Percentiles rank a stretch among this genome's conserved stretches.
Evolutionary conservation across 2,888 invertebrate species (phyloP).

Genomic region (Griposia aprilina): DNA sequence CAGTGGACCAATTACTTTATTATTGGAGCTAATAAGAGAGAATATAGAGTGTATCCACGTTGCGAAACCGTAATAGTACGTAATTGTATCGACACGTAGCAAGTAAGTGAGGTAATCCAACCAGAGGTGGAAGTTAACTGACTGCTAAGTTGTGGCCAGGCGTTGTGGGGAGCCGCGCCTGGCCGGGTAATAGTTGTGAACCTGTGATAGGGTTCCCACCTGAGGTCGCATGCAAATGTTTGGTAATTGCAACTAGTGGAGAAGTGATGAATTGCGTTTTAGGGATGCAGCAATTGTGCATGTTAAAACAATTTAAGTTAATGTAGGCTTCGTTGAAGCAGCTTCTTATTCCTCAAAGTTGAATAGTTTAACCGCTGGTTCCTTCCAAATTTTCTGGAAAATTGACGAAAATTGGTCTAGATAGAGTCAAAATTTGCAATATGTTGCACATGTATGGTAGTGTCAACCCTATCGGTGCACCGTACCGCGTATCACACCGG

Average conservation of each 20-base stretch:
- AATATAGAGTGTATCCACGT: constrained; percentile 77
- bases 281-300: background rate
- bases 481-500: constrained; percentile 86
- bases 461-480: constrained; percentile 75
- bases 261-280: background rate
- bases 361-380: background rate
- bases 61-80: constrained; percentile 80
- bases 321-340: background rate
- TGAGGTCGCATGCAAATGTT: constrained; percentile 32
- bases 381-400: background rate
- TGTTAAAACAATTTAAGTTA: background rate
- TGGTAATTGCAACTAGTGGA: constrained; percentile 2
- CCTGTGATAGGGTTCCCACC: constrained; percentile 71
- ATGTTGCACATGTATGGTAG: constrained; percentile 25
- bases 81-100: constrained; percentile 84
- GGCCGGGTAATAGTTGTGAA: constrained; percentile 79
- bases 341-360: background rate
- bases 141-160: constrained; percentile 72
- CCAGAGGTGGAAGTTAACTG: constrained; percentile 78
- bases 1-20: constrained; percentile 69
- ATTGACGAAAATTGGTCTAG: background rate
- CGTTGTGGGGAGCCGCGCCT: constrained; percentile 72
- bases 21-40: constrained; percentile 77
- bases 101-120: constrained; percentile 82
- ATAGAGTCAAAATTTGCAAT: constrained; percentile 9